Conservation (phyloP, 2,113 vertebrate genomes). For the Perognathus longimembris region DNA sequence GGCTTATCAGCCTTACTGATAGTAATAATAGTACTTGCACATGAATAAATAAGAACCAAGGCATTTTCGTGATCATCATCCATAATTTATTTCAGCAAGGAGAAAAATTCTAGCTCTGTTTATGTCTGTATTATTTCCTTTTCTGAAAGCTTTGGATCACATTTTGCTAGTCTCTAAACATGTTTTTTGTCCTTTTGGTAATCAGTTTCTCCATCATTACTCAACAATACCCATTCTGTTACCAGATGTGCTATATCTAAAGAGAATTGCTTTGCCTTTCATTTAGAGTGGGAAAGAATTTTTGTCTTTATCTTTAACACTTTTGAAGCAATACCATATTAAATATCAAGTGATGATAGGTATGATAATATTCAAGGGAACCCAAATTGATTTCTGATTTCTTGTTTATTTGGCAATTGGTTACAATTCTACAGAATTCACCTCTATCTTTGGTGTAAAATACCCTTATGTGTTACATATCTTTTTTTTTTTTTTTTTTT, state of each 20-base stretch:
- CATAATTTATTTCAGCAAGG: conserved; percentile 40
- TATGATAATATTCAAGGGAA: conserved; percentile 46
- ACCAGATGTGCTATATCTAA: conserved; percentile 65
- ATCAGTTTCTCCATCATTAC: conserved; percentile 47
- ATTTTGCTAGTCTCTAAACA: conserved; percentile 30
- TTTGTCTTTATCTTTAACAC: conserved; percentile 61
- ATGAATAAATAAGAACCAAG: conserved; percentile 25
- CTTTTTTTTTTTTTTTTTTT: no score
- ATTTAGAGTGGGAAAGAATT: conserved; percentile 41
- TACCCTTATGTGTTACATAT: conserved; percentile 23
- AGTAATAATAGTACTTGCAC: conserved; percentile 25
- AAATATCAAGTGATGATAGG: conserved; percentile 48
- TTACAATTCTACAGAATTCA: conserved; percentile 51
- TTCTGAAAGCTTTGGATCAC: conserved; percentile 54
- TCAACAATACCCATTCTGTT: conserved; percentile 65
- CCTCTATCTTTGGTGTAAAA: conserved; percentile 30
- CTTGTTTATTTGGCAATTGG: conserved; percentile 32
- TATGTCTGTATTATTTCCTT: conserved; percentile 45
- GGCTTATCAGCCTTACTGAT: not conserved
- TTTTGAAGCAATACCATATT: conserved; percentile 57
- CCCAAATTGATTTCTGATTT: conserved; percentile 62
- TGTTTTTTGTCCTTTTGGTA: conserved; percentile 37
- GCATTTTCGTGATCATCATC: conserved; percentile 43
- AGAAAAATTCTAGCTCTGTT: conserved; percentile 4
- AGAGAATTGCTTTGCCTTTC: conserved; percentile 58